Percentiles rank a stretch among this genome's conserved stretches.
Evolutionary conservation across 2,888 invertebrate genomes (phyloP).

Genomic region (Ischnura elegans): DNA sequence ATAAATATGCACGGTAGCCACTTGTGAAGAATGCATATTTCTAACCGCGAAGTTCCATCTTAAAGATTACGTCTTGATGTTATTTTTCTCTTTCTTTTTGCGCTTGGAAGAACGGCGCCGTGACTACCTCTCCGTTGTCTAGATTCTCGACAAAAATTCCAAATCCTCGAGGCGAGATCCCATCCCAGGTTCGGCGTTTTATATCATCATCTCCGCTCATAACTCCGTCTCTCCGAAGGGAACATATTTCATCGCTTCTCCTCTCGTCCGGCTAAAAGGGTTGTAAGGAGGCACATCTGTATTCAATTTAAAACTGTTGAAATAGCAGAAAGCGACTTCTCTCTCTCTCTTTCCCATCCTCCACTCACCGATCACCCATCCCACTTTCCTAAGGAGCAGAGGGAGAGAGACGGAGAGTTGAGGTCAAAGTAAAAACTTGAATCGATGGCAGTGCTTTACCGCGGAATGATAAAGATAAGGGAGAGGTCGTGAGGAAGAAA

Average conservation of each 20-base stretch:
- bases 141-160: conserved; percentile 11
- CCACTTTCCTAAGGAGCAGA: not conserved
- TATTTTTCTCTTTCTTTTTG: not conserved
- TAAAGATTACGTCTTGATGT: not conserved
- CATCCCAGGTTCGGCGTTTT: not conserved
- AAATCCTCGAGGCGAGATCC: not conserved
- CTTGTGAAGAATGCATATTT: not conserved
- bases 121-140: not conserved
- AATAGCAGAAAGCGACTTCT: conserved; percentile 1
- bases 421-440: conserved; percentile 40
- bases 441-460: conserved; percentile 45
- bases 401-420: not conserved
- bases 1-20: not conserved
- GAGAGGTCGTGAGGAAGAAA: conserved; percentile 44
- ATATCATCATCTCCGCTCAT: conserved; percentile 13
- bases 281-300: conserved; percentile 25
- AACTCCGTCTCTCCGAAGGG: not conserved
- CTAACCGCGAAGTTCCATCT: not conserved
- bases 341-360: not conserved
- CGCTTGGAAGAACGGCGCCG: not conserved
- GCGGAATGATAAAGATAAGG: conserved; percentile 52
- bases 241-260: not conserved
- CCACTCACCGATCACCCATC: not conserved
- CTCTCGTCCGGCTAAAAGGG: not conserved
- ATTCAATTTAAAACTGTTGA: conserved; percentile 49